Conservation (phyloP, 2,888 invertebrate genomes). For the Volucella inanis region DNA sequence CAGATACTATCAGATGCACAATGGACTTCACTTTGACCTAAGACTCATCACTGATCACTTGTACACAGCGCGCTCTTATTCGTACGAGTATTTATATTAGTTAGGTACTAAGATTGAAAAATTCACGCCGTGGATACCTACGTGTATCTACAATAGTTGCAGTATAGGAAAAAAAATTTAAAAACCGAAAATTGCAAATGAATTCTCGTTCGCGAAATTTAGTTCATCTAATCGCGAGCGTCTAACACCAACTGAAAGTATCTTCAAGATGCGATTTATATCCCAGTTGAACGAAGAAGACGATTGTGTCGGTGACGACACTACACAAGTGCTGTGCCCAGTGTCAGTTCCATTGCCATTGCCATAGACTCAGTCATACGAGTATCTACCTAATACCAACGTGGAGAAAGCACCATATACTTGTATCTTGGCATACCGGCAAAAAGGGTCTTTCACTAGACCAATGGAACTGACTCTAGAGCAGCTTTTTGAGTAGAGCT, state of each 20-base stretch:
- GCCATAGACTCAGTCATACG: too few species aligned
- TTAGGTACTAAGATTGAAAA: neutral
- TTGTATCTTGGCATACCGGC: slow-evolving; percentile 36
- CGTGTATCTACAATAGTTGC: too few species aligned
- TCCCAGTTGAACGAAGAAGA: slow-evolving; percentile 38
- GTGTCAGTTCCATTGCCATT: slow-evolving; percentile 33
- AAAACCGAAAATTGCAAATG: neutral
- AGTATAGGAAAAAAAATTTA: neutral
- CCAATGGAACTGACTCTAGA: slow-evolving; percentile 13
- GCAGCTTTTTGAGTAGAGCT: slow-evolving; percentile 56
- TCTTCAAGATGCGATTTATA: slow-evolving; percentile 60
- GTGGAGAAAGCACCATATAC: slow-evolving; percentile 39
- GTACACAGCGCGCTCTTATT: slow-evolving; percentile 12
- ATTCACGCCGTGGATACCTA: neutral
- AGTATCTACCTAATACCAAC: too few species aligned
- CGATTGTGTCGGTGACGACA: neutral
- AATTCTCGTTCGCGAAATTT: slow-evolving; percentile 39
- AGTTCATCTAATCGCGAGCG: slow-evolving; percentile 62
- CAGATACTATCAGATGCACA: neutral
- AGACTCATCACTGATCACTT: slow-evolving; percentile 20
- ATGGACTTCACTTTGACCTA: slow-evolving; percentile 5
- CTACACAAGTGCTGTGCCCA: slow-evolving; percentile 50
- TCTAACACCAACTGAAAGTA: slow-evolving; percentile 68
- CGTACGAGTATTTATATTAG: neutral
- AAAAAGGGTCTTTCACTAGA: slow-evolving; percentile 34